Base-by-base conservation (phyloP, 2,888 invertebrate species). In the Melolontha melolontha region DNA sequence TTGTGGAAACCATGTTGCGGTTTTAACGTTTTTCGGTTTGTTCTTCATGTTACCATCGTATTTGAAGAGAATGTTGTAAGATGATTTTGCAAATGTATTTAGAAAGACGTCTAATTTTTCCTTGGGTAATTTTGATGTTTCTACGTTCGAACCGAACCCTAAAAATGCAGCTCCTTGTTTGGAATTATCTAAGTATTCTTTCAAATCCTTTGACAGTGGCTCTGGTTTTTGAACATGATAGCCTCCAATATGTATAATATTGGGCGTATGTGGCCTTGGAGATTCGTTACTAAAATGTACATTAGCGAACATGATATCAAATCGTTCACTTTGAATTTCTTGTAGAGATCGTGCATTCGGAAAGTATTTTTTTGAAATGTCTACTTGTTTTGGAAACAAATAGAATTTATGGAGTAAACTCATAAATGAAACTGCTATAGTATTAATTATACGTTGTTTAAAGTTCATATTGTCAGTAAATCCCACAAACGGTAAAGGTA, bases 1-100 rank as follows among this genome's bases (percentile, higher is more conserved):
- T 68, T 92, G 92, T 0, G 92, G 92, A 39, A 91, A 75, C 92
- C 92, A 92, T 70, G 88, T 87, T 66, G 83, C 80, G 1, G 86
- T 81, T 62, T 86, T 81, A 0, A 92, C 82, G 76, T 90, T 90
- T 0, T 83, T 75, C 0, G 90, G 85, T 72, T 86, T 83, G 40
- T 86, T 84, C 0, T 84, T 81, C 10, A 87, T 75, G 5, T 74
- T 71, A 5, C 86, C 84, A 0, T 85, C 85, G 87, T 88, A 91
- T 81, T 91, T 91, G 89, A 90, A 90, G 11, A 92, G 75, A 0
- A 91, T 86, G 10, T 85, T 87, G 69, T 89, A 88, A 65, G 88
- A 87, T 0, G 90, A 73, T 68, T 83, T 84, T 1, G 84, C 82
- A 57, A 92, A 87, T 1, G 86, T 86, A 66, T 86, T 86, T 4